Evolutionary conservation across 2,797 vertebrate species (phyloP).

Genomic region (Phalanger gymnotis): DNA sequence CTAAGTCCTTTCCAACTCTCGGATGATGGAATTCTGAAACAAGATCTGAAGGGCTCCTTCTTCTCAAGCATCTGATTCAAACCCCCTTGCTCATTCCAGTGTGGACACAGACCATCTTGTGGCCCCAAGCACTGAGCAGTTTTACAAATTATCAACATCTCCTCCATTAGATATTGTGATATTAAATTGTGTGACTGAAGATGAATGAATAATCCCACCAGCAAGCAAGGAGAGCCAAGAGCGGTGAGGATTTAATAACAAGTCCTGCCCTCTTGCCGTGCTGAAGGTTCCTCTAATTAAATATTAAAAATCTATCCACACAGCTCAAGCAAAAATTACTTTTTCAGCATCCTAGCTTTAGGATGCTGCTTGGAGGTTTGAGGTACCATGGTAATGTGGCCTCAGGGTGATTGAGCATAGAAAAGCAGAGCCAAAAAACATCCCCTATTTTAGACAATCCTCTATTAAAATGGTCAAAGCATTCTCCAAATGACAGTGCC

Average conservation of each 20-base stretch:
- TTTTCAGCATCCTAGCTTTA: constrained; percentile 65
- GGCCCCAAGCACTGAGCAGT: constrained; percentile 71
- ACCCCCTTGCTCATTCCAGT: constrained; percentile 18
- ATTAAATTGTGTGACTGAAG: constrained; percentile 80
- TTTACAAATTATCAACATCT: constrained; percentile 82
- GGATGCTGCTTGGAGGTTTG: constrained; percentile 33
- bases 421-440: not conserved
- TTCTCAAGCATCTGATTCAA: not conserved
- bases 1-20: not conserved
- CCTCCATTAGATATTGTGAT: constrained; percentile 76
- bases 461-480: not conserved
- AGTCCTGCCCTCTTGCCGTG: constrained; percentile 76
- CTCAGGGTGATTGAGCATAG: not conserved
- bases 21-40: not conserved
- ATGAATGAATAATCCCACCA: constrained; percentile 81
- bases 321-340: constrained; percentile 59
- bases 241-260: constrained; percentile 77
- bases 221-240: constrained; percentile 69
- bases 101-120: not conserved
- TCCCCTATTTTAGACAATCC: not conserved
- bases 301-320: constrained; percentile 79
- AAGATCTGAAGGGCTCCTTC: not conserved
- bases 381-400: constrained; percentile 28
- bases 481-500: not conserved
- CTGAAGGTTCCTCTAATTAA: constrained; percentile 78